Conservation (phyloP, 2,113 vertebrate species). For the Rhegmatorhina hoffmannsi region DNA sequence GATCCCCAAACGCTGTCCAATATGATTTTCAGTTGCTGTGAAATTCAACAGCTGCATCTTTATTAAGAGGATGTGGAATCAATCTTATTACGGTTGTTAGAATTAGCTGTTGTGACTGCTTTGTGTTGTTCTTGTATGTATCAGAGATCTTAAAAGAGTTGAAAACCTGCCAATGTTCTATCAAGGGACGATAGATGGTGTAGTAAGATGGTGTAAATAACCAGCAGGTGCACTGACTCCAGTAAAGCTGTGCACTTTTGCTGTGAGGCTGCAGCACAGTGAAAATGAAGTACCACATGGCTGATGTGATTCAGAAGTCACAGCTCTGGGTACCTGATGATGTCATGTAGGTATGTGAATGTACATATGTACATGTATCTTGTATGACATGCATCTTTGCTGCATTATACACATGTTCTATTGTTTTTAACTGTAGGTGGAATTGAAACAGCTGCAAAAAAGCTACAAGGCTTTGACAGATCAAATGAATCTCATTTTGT, state of each 20-base stretch:
- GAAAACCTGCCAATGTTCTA: not conserved
- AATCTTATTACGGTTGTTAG: not conserved
- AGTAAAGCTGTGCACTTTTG: not conserved
- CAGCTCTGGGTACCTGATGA: not conserved
- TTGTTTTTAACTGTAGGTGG: slow-evolving; percentile 80
- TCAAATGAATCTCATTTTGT: slow-evolving; percentile 96
- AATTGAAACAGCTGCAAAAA: slow-evolving; percentile 96
- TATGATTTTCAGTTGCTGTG: not conserved
- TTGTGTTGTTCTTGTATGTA: not conserved
- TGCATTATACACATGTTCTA: not conserved
- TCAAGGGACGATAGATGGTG: not conserved
- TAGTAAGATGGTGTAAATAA: not conserved
- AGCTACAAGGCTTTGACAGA: slow-evolving; percentile 91
- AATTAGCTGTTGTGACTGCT: not conserved
- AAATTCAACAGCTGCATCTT: not conserved
- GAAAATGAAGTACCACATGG: not conserved
- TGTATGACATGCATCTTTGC: not conserved
- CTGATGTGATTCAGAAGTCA: not conserved
- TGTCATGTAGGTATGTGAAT: not conserved
- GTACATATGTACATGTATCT: rapidly evolving
- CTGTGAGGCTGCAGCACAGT: not conserved
- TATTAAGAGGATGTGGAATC: not conserved
- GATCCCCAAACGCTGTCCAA: not conserved
- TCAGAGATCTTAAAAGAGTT: not conserved
- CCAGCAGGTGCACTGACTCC: not conserved